Conservation (phyloP, 2,888 invertebrate genomes). For the Imbricaverruca yamaguchii region DNA sequence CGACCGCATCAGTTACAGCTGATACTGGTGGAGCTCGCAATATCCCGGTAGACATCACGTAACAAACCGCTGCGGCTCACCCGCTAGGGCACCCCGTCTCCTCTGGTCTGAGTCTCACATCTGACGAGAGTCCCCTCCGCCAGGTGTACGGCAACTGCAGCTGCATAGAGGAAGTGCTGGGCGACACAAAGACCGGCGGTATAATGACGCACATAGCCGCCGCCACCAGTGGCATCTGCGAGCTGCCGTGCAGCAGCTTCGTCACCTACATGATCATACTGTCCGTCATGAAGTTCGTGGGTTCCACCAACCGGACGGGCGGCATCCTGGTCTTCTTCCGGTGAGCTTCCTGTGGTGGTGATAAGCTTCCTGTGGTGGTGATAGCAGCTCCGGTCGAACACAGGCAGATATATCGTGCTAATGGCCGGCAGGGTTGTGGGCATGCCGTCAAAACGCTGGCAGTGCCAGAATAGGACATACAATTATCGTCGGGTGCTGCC, state of each 20-base stretch:
- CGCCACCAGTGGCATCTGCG: constrained; percentile 37
- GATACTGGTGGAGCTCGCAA: too few relatives aligned
- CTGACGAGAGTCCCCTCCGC: neutral
- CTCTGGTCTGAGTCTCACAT: too few relatives aligned
- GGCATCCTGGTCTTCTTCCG: constrained; percentile 57
- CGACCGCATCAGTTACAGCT: too few relatives aligned
- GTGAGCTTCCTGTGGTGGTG: constrained; percentile 37
- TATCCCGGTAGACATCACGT: too few relatives aligned
- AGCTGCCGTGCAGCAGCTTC: constrained; percentile 31
- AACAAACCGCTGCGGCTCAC: too few relatives aligned
- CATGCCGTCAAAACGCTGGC: too few relatives aligned
- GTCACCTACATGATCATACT: constrained; percentile 37
- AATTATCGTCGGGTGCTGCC: too few relatives aligned
- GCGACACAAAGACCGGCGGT: neutral
- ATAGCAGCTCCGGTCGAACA: too few relatives aligned
- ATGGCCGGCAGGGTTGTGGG: too few relatives aligned
- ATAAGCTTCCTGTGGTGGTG: neutral
- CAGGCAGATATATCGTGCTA: too few relatives aligned
- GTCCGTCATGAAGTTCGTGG: constrained; percentile 50
- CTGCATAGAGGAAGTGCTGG: constrained; percentile 15
- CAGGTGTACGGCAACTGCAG: constrained; percentile 27
- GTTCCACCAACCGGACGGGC: constrained; percentile 58
- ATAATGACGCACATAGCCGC: neutral
- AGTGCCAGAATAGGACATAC: too few relatives aligned
- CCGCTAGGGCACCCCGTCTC: too few relatives aligned